Base-by-base conservation (phyloP, 2,113 vertebrate species). In the Amia ocellicauda region DNA sequence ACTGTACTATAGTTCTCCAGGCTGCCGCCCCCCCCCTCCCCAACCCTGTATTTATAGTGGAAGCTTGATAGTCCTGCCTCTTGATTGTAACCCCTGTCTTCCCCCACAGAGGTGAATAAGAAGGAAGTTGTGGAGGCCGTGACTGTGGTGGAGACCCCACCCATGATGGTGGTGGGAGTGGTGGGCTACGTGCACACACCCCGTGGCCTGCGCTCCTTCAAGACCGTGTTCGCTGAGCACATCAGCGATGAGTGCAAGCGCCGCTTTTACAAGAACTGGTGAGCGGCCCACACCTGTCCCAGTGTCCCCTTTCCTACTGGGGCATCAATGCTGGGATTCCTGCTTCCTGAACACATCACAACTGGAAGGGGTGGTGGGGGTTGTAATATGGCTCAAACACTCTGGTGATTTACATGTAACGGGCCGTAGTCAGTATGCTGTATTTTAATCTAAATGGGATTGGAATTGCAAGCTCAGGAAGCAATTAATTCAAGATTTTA, bases 191-290 rank as follows among this genome's bases (percentile, higher is more conserved):
- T 99, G 16, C 81, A 92, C 81, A 98, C 96, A 1, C 97, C 97
- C 0, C 92, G 88, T 0, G 97, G 97, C 50, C 93, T 99, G 67
- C 91, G 97, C 0, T 92, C 94, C 69, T 93, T 99, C 79, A 99
- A 97, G 86, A 98, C 97, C 0, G 70, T 99, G 73, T 99, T 98
- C 4, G 93, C 97, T 0, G 96, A 99, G 81, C 97, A 99, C 52
- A 91, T 99, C 78, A 99, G 97, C 0, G 96, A 99, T 0, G 97
- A 99, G 75, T 99, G 96, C 84, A 98, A 97, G 66, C 90, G 96
- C n/a, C 94, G 96, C 7, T 99, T 99, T 80, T 99, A 98, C 82
- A 98, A 93, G 84, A 99, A 99, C 89, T 99, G 97, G 97, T 99
- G 79, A 93, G 31, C 31, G 31, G 5, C 31, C 31, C 2, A 11